Conservation (phyloP, 2,888 invertebrate species). For the Diploptera punctata region DNA sequence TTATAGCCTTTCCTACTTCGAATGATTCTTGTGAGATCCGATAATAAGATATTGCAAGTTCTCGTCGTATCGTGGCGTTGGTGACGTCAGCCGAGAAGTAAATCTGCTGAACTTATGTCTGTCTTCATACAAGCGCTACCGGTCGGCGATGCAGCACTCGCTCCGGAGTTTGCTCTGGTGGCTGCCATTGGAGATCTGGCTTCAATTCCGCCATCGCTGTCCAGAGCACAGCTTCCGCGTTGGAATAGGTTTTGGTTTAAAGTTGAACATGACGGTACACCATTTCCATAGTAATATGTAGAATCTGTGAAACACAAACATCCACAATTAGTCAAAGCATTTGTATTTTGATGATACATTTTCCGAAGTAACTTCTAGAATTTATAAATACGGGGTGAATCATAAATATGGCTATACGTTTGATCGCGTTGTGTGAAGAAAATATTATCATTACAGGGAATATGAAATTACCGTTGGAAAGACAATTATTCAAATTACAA, state of each 20-base stretch:
- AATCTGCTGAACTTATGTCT: conserved; percentile 43
- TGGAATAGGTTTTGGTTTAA: conserved; percentile 35
- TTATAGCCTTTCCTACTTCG: background rate
- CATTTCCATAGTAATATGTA: conserved; percentile 68
- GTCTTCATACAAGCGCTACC: conserved; percentile 72
- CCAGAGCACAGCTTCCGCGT: conserved; percentile 45
- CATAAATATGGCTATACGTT: too few relatives aligned
- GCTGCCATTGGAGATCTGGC: conserved; percentile 74
- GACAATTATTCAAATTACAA: too few relatives aligned
- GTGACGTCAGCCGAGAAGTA: conserved; percentile 34
- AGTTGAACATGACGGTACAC: conserved; percentile 45
- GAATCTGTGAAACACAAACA: conserved; percentile 60
- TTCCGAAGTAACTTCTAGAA: too few relatives aligned
- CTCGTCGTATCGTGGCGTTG: background rate
- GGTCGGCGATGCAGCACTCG: conserved; percentile 73
- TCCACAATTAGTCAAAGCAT: too few relatives aligned
- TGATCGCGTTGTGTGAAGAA: too few relatives aligned
- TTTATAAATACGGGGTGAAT: too few relatives aligned
- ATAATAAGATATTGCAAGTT: background rate
- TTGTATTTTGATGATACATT: too few relatives aligned
- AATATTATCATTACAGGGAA: too few relatives aligned
- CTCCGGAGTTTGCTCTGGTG: conserved; percentile 72
- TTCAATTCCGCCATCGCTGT: conserved; percentile 59
- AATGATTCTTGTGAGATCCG: conserved; percentile 22
- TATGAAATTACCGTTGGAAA: too few relatives aligned